Evolutionary conservation across 2,888 invertebrate species (phyloP).

Genomic region (Nemurella pictetii): DNA sequence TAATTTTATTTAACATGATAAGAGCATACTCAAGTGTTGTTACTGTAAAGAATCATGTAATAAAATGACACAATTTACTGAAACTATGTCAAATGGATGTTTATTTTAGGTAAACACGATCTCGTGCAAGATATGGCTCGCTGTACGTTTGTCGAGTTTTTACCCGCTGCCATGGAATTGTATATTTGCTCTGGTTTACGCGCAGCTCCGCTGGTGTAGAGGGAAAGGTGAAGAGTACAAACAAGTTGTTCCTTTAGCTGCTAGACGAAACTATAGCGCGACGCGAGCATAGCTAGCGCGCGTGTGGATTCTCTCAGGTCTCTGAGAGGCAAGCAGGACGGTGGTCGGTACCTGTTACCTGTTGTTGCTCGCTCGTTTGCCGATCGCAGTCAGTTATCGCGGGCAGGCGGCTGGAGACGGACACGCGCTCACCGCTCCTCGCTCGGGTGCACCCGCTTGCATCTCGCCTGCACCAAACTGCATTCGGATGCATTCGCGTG

Average conservation of each 20-base stretch:
- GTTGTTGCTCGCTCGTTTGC: not conserved
- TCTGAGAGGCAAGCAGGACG: too few species aligned
- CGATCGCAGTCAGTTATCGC: not conserved
- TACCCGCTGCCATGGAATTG: not conserved
- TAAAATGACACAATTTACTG: not conserved
- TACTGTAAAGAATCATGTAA: not conserved
- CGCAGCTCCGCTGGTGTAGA: not conserved
- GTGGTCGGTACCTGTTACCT: not conserved
- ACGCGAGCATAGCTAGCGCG: not conserved
- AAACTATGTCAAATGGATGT: not conserved
- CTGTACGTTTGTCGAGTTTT: not conserved
- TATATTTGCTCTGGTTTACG: not conserved
- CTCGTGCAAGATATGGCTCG: not conserved
- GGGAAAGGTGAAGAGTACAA: not conserved
- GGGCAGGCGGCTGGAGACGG: not conserved
- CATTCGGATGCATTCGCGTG: not conserved
- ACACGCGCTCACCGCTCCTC: not conserved
- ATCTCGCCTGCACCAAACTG: not conserved
- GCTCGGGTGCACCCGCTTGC: not conserved
- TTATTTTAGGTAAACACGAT: not conserved
- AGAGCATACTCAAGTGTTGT: too few species aligned
- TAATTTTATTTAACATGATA: too few species aligned
- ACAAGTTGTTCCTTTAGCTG: not conserved
- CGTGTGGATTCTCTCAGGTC: not conserved
- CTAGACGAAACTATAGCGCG: too few species aligned